Percentiles rank a stretch among this genome's conserved stretches.
Evolutionary conservation across 2,888 invertebrate genomes (phyloP).

Genomic region (Myopa testacea): DNA sequence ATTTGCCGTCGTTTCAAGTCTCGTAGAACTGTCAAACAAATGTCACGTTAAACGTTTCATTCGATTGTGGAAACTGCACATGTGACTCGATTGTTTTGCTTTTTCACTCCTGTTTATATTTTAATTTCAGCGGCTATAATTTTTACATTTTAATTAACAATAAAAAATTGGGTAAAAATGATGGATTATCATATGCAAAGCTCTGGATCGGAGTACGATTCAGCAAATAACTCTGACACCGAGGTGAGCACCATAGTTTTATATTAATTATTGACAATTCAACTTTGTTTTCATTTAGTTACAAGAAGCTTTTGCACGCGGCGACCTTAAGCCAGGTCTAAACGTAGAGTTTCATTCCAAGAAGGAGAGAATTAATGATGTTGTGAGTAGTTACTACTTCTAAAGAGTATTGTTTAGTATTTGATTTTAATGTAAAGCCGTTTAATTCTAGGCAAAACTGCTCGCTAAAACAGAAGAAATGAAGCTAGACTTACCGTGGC

Average conservation of each 20-base stretch:
- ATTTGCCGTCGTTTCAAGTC: too few relatives aligned
- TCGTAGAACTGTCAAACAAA: too few relatives aligned
- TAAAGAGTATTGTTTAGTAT: background rate
- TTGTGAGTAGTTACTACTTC: slow-evolving; percentile 71
- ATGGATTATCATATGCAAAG: slow-evolving; percentile 56
- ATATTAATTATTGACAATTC: slow-evolving; percentile 7
- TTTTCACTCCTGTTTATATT: too few relatives aligned
- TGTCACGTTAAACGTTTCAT: too few relatives aligned
- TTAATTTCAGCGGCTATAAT: background rate
- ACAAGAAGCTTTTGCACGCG: slow-evolving; percentile 89
- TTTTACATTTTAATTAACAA: background rate
- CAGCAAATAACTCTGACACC: slow-evolving; percentile 63
- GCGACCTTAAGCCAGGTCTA: slow-evolving; percentile 86
- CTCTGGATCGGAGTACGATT: slow-evolving; percentile 60
- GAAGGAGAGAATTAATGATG: slow-evolving; percentile 77
- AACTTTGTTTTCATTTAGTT: slow-evolving; percentile 72
- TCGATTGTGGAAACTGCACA: too few relatives aligned
- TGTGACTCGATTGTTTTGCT: too few relatives aligned
- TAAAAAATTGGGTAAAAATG: slow-evolving; percentile 46
- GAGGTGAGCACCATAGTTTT: slow-evolving; percentile 55
- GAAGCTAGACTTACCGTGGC: slow-evolving; percentile 81
- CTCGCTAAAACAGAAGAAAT: slow-evolving; percentile 80
- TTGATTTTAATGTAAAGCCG: background rate
- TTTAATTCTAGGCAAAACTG: slow-evolving; percentile 67
- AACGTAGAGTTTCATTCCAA: slow-evolving; percentile 76